Percentiles rank a stretch among this genome's conserved stretches.
phyloP scores from a whole-genome alignment of 2,888 invertebrate genomes.

The Agrilus biguttatus region DNA sequence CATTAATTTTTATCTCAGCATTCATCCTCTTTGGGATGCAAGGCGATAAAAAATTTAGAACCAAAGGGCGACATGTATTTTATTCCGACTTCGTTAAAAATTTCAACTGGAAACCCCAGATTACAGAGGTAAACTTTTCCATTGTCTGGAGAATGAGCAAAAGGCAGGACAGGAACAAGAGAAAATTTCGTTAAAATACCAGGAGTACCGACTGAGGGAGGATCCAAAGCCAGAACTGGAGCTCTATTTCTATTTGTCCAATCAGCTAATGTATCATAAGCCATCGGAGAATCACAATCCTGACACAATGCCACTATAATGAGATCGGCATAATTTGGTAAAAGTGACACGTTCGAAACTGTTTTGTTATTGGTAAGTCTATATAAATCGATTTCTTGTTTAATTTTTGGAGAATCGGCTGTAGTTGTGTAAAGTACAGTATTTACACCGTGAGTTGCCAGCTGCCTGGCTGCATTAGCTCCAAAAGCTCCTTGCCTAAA shows the following conservation, averaged over 20 bases:
- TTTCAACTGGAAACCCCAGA: slow-evolving; percentile 63
- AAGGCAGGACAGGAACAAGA: slow-evolving; percentile 54
- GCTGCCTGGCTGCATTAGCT: slow-evolving; percentile 61
- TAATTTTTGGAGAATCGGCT: slow-evolving; percentile 29
- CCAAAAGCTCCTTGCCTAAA: slow-evolving; percentile 46
- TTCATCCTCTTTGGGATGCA: slow-evolving; percentile 34
- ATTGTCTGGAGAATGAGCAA: slow-evolving; percentile 44
- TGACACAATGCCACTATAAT: slow-evolving; percentile 41
- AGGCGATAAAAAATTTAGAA: slow-evolving; percentile 65
- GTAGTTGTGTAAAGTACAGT: slow-evolving; percentile 38
- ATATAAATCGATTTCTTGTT: slow-evolving; percentile 52
- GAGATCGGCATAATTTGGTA: slow-evolving; percentile 37
- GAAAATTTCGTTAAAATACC: slow-evolving; percentile 51
- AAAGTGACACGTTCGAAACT: slow-evolving; percentile 35
- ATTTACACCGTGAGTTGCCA: slow-evolving; percentile 68
- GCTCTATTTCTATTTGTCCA: slow-evolving; percentile 62
- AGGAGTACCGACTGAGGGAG: slow-evolving; percentile 51
- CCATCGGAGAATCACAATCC: slow-evolving; percentile 26
- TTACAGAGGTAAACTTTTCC: slow-evolving; percentile 75
- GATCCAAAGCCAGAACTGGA: slow-evolving; percentile 62
- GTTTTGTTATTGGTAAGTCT: slow-evolving; percentile 48
- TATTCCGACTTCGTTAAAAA: slow-evolving; percentile 62
- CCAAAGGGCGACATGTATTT: slow-evolving; percentile 76
- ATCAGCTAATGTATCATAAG: slow-evolving; percentile 39
- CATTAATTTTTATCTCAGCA: not conserved